Evolutionary conservation across 2,797 vertebrate genomes (phyloP).

Genomic region (Spondyliosoma cantharus): DNA sequence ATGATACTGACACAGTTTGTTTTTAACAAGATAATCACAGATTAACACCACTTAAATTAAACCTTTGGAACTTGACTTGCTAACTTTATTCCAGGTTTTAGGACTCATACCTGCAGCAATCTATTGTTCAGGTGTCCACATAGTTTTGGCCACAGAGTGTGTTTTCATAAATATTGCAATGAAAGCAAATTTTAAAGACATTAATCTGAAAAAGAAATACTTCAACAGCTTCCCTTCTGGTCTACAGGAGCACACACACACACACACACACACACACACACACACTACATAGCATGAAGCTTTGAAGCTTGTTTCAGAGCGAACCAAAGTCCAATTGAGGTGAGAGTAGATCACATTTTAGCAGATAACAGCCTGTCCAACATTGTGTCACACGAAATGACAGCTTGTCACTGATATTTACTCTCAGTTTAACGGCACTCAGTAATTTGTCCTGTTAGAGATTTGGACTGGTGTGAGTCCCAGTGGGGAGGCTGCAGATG

Average conservation of each 20-base stretch:
- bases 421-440: conserved; percentile 2
- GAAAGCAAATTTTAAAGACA: not conserved
- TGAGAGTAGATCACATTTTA: conserved; percentile 39
- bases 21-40: no score
- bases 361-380: conserved; percentile 44
- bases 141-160: not conserved
- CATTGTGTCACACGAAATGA: not conserved
- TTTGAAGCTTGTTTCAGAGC: not conserved
- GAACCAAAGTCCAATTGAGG: conserved; percentile 31
- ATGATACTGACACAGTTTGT: no score
- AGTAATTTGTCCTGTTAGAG: conserved; percentile 13
- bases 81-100: no score
- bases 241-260: not conserved
- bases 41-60: no score
- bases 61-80: no score
- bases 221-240: not conserved
- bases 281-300: not conserved
- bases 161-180: not conserved
- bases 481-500: conserved; percentile 31
- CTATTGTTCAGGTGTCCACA: not conserved
- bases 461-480: conserved; percentile 33
- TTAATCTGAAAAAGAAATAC: not conserved
- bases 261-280: not conserved
- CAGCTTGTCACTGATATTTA: conserved; percentile 21
- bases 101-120: no score